Evolutionary conservation across 2,113 vertebrate species (phyloP), one percentile per base, ranked within the genome.

Genomic region (Brachypteracias leptosomus): DNA sequence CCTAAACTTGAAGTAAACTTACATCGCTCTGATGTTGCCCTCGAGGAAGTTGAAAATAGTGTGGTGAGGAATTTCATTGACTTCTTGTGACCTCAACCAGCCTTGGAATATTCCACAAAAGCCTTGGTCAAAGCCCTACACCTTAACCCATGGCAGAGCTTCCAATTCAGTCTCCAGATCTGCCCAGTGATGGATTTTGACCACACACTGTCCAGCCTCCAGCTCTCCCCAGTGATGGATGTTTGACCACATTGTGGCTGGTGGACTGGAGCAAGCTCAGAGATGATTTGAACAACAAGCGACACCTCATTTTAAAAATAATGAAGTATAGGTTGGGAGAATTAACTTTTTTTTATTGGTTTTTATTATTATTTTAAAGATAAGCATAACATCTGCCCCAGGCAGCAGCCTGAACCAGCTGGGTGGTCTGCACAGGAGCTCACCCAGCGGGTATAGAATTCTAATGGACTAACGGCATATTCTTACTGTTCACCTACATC

Each of bases 71-170:
- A 62, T 11, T 24, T 72, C 51, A 12, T 8, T 16, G 68, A 35
- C 55, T 36, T 19, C 24, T 35, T 14, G 19, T 46, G 62, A 36
- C n/a, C 72, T 44, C 36, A 21, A 0, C 3, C 42, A 42, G 26
- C 46, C 52, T 62, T 0, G 1, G 65, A 66, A n/a, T 6, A 13
- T 6, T 11, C 26, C 55, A 46, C 18, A 31, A 49, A 57, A 8
- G 1, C 67, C 38, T 33, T 8, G n/a, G 54, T 17, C 75, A 31
- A 11, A 52, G 66, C 35, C 83, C 44, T 17, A 52, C 29, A 3
- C 13, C 28, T n/a, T 25, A 7, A 20, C 10, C n/a, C 16, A 7
- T 0, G 2, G 31, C 20, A 17, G 21, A 47, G 18, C 35, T 20
- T 36, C 62, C 49, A 58, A 10, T 38, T 12, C 29, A 63, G 46